Evolutionary conservation across 2,797 vertebrate species (phyloP).

Genomic region (Salmo trutta): DNA sequence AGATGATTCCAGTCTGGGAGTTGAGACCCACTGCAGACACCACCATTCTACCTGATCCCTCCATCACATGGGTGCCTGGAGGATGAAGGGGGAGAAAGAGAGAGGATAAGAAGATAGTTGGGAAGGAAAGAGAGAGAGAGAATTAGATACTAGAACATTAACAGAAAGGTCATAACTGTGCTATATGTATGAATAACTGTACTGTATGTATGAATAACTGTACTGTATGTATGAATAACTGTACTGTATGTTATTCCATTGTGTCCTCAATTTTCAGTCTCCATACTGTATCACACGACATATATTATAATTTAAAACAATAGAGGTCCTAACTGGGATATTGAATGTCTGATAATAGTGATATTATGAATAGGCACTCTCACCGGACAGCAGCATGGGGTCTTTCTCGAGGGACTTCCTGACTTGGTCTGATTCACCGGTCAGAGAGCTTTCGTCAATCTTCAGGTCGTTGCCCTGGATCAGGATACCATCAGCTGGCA

Average conservation of each 20-base stretch:
- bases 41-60: constrained; percentile 95
- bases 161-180: not conserved
- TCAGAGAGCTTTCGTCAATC: constrained; percentile 96
- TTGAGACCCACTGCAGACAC: constrained; percentile 95
- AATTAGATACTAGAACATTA: constrained; percentile 65
- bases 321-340: not conserved
- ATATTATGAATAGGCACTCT: constrained; percentile 34
- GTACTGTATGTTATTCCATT: too few species aligned
- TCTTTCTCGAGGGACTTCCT: constrained; percentile 92
- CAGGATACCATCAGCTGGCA: constrained; percentile 92
- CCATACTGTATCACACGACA: not conserved
- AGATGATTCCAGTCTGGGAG: constrained; percentile 98
- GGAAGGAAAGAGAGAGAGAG: constrained; percentile 30
- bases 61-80: constrained; percentile 97
- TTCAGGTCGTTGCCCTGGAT: constrained; percentile 98
- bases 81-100: not conserved
- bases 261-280: too few species aligned
- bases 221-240: too few species aligned
- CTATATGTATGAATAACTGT: not conserved
- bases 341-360: not conserved
- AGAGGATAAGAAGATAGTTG: constrained; percentile 7
- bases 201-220: too few species aligned
- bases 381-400: constrained; percentile 96
- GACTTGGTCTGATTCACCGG: constrained; percentile 94
- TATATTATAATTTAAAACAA: not conserved